Conservation (phyloP, 2,888 invertebrate genomes). For the Operophtera brumata region DNA sequence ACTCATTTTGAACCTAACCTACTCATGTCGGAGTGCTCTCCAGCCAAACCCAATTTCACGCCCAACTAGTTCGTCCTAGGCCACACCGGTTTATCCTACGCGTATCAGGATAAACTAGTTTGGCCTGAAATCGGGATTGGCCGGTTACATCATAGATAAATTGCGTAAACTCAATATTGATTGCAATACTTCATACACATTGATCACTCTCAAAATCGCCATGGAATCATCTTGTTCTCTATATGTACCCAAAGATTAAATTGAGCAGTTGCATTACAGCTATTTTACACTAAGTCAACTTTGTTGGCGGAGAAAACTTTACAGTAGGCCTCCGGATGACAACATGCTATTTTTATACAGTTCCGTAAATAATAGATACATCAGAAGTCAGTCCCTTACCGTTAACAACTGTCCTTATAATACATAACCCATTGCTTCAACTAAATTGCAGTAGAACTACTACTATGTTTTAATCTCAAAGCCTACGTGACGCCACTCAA, state of each 20-base stretch:
- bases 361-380: constrained; percentile 73
- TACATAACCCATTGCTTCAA: constrained; percentile 71
- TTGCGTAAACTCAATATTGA: constrained; percentile 36
- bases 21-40: no score
- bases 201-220: constrained; percentile 55
- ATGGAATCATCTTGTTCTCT: constrained; percentile 57
- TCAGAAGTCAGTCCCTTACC: constrained; percentile 75
- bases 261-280: constrained; percentile 75
- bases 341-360: constrained; percentile 69
- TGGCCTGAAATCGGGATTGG: no score
- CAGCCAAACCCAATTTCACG: no score
- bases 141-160: constrained; percentile 27
- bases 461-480: constrained; percentile 72
- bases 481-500: constrained; percentile 43
- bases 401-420: constrained; percentile 68
- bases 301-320: constrained; percentile 68
- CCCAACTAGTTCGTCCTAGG: no score
- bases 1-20: no score
- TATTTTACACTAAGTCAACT: constrained; percentile 74
- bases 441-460: constrained; percentile 72
- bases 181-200: constrained; percentile 31
- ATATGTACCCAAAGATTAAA: constrained; percentile 70
- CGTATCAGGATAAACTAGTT: no score
- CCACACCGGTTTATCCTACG: no score
- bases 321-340: constrained; percentile 69